Base-by-base conservation (phyloP, 2,113 vertebrate genomes). In the Promerops cafer region DNA sequence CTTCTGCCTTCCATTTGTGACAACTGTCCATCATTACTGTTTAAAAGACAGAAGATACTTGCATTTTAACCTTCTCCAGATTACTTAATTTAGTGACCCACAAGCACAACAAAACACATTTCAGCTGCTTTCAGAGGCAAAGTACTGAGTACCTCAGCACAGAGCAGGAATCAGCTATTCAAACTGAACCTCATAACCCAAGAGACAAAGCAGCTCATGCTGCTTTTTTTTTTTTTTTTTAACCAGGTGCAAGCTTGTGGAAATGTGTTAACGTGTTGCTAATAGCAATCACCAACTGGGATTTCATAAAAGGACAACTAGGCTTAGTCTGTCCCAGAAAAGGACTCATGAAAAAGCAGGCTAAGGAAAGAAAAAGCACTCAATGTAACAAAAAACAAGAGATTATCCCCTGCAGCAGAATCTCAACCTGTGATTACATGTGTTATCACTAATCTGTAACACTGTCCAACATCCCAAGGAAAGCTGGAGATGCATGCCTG, bases 251-350 rank as follows among this genome's bases (percentile, higher is more conserved):
- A 91, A 92, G 80, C 89, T 89, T 90, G 61, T 91, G 93, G 93
- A 95, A 96, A 96, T 1, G 45, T 64, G 83, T 90, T 71, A 95
- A 52, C 57, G 66, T 80, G 90, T 79, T 93, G 89, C 92, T 96
- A 95, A 94, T 84, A 96, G 80, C 52, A 28, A 93, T 96, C 87
- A 83, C 79, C 89, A 95, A 76, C 83, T 79, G 93, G 89, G 96
- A 97, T 82, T 93, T 96, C 90, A 93, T 94, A 83, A 97, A 96
- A 97, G 83, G 77, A 95, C 83, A 91, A 84, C 92, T 50, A 92
- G 87, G 76, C 75, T 96, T 93, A 75, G 42, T 33, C 65, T 86
- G 13, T 66, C 77, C 90, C 61, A 91, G 93, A 96, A 97, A 91
- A 54, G 31, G 71, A 83, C 77, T 93, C 70, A 81, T 77, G 89